Evolutionary conservation across 2,888 invertebrate species (phyloP).

Genomic region (Dugesia japonica): DNA sequence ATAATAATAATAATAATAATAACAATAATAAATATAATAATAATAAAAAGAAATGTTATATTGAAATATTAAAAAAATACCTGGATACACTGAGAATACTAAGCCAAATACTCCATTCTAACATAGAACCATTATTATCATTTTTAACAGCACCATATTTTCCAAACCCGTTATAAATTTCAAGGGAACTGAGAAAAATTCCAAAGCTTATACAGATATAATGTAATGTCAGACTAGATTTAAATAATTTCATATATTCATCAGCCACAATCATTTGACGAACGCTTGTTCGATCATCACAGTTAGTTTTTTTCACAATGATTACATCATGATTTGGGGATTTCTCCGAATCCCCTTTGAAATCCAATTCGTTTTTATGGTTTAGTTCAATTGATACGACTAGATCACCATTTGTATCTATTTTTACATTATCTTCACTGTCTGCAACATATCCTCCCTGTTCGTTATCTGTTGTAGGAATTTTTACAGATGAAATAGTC

Average conservation of each 20-base stretch:
- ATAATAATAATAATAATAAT: too few species aligned
- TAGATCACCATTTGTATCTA: background rate
- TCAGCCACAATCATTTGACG: background rate
- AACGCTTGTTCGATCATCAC: background rate
- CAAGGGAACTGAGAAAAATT: background rate
- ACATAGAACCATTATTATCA: background rate
- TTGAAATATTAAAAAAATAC: too few species aligned
- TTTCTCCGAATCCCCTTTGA: background rate
- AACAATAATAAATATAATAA: too few species aligned
- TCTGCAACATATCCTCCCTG: background rate
- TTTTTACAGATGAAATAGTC: background rate
- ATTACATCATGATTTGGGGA: background rate
- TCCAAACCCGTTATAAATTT: background rate
- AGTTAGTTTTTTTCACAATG: background rate
- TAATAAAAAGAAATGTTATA: too few species aligned
- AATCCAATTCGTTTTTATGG: background rate
- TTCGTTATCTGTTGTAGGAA: background rate
- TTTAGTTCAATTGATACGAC: background rate
- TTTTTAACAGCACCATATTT: background rate
- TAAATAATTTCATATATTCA: background rate
- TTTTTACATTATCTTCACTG: conserved; percentile 5
- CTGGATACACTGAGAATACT: background rate
- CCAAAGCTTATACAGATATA: background rate
- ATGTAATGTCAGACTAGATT: background rate
- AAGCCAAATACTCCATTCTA: background rate